Evolutionary conservation across 1,140 invertebrate genomes (phyloP).

Genomic region (Drosophila nigrodunni): DNA sequence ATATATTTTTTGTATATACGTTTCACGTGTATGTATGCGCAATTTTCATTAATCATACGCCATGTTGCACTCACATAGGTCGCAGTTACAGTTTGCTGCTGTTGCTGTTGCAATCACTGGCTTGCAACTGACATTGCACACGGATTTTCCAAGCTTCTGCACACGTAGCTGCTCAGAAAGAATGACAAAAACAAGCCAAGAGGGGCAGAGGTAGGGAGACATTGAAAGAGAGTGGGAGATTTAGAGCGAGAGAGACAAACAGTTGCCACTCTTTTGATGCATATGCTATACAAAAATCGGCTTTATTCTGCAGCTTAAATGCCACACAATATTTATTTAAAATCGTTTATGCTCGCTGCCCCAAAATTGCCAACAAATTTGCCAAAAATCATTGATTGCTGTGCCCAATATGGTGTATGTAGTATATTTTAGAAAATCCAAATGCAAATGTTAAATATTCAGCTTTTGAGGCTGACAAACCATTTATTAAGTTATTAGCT

Average conservation of each 20-base stretch:
- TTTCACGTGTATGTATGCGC: constrained; percentile 10
- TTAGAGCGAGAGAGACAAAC: neutral
- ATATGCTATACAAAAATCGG: constrained; percentile 17
- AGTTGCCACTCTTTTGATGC: constrained; percentile 8
- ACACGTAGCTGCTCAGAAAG: constrained; percentile 44
- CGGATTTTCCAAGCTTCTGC: constrained; percentile 78
- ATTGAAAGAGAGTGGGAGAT: constrained; percentile 21
- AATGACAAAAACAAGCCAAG: constrained; percentile 17
- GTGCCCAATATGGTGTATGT: neutral
- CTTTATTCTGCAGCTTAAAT: constrained; percentile 3
- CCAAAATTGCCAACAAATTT: neutral
- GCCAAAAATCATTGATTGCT: neutral
- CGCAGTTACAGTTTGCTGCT: constrained; percentile 10
- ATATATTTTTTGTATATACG: constrained; percentile 5
- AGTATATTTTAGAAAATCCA: neutral
- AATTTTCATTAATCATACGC: constrained; percentile 78
- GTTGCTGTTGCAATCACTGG: constrained; percentile 39
- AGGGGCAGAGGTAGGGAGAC: neutral
- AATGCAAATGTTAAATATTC: neutral
- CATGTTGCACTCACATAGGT: constrained; percentile 68
- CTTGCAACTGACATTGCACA: constrained; percentile 70
- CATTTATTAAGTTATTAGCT: constrained; percentile 24
- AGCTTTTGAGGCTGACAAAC: neutral
- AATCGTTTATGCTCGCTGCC: neutral
- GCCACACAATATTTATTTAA: constrained; percentile 28